Percentiles rank a stretch among this genome's conserved stretches.
Evolutionary conservation across 2,888 invertebrate genomes (phyloP).

Genomic region (Coelinius sp.): DNA sequence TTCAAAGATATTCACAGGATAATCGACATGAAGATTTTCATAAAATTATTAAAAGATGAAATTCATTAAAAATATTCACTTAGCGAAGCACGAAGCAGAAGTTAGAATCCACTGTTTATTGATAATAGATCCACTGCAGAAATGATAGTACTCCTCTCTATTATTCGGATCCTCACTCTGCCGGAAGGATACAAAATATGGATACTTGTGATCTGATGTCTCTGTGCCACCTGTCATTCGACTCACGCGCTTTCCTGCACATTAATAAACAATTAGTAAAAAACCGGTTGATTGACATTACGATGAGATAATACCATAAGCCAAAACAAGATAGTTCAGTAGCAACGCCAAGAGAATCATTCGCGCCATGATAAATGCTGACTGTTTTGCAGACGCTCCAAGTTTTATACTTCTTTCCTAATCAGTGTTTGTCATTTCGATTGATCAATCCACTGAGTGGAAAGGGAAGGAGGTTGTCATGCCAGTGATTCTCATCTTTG

Average conservation of each 20-base stretch:
- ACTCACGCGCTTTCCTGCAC: neutral
- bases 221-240: neutral
- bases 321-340: neutral
- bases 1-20: no score
- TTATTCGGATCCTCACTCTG: neutral
- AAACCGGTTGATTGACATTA: neutral
- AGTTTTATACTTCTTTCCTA: conserved; percentile 3
- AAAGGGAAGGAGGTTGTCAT: neutral
- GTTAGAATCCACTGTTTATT: neutral
- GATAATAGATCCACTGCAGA: conserved; percentile 8
- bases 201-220: neutral
- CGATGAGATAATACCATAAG: neutral
- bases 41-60: neutral
- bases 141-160: neutral
- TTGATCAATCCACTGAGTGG: neutral
- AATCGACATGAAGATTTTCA: no score
- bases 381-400: neutral
- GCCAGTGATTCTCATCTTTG: conserved; percentile 5
- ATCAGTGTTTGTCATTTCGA: conserved; percentile 7
- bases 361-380: neutral
- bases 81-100: conserved; percentile 7
- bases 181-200: neutral
- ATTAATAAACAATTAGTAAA: neutral
- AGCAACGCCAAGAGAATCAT: neutral
- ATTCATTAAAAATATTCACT: neutral